Conservation (phyloP, 1,140 invertebrate species). For the Vollenhovia emeryi region DNA sequence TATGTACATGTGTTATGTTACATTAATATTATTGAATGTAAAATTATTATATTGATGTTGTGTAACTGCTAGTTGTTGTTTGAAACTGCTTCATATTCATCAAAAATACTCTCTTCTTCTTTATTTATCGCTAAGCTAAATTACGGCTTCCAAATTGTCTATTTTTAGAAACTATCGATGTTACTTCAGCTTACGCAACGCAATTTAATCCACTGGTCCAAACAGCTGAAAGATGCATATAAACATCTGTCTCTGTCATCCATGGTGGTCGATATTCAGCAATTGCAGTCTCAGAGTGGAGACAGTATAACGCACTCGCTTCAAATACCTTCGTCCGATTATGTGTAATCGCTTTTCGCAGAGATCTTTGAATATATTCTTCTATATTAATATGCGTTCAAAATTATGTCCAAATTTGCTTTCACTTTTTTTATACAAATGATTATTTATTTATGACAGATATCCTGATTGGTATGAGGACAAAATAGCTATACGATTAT, state of each 20-base stretch:
- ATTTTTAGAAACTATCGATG: constrained; percentile 78
- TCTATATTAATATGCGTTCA: not conserved
- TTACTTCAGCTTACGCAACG: constrained; percentile 78
- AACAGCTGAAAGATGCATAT: constrained; percentile 55
- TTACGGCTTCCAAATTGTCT: not conserved
- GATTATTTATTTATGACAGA: constrained; percentile 69
- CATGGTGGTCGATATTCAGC: constrained; percentile 77
- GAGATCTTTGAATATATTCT: not conserved
- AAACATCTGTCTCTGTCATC: constrained; percentile 75
- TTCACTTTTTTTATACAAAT: constrained; percentile 1
- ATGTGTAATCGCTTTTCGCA: constrained; percentile 76
- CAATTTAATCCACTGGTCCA: constrained; percentile 78
- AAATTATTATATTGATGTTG: too few relatives aligned
- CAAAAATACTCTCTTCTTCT: not conserved
- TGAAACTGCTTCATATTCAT: not conserved
- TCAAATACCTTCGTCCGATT: constrained; percentile 78
- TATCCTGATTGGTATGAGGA: constrained; percentile 84
- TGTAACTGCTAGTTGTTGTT: too few relatives aligned
- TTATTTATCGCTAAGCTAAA: not conserved
- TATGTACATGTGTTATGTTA: too few relatives aligned
- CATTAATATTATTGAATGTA: too few relatives aligned
- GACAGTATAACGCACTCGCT: constrained; percentile 75
- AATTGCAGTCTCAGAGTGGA: constrained; percentile 70
- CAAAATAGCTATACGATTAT: constrained; percentile 80
- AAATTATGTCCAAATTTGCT: not conserved